Conservation (phyloP, 2,113 vertebrate species). For the Sapayoa aenigma region DNA sequence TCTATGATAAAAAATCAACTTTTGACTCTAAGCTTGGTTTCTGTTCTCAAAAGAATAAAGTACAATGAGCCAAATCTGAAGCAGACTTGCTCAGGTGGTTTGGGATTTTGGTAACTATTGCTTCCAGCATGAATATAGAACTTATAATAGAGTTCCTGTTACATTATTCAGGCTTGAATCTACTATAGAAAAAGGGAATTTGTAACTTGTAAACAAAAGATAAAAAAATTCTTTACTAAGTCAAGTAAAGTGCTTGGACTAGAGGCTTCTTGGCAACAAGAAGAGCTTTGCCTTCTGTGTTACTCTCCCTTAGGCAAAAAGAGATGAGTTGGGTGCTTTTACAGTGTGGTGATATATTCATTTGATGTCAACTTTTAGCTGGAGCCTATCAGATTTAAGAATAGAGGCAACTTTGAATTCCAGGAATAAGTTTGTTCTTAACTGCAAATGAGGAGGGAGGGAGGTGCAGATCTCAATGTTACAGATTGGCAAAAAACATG, state of each 20-base stretch:
- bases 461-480: neutral
- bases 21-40: neutral
- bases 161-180: neutral
- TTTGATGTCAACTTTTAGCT: neutral
- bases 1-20: neutral
- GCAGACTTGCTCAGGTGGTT: neutral
- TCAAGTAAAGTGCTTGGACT: neutral
- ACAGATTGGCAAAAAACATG: neutral
- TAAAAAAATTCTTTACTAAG: neutral
- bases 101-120: slow-evolving; percentile 2
- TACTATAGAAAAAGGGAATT: neutral
- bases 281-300: neutral
- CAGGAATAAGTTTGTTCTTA: neutral
- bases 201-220: slow-evolving; percentile 15
- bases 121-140: neutral
- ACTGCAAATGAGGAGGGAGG: neutral
- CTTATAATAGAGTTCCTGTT: neutral
- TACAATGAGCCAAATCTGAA: neutral
- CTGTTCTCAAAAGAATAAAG: neutral
- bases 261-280: neutral
- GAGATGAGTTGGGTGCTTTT: neutral
- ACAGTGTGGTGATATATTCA: neutral
- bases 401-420: neutral
- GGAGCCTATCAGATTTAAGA: neutral
- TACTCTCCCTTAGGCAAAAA: neutral